Conservation (phyloP, 2,888 invertebrate genomes). For the Microctonus brassicae region DNA sequence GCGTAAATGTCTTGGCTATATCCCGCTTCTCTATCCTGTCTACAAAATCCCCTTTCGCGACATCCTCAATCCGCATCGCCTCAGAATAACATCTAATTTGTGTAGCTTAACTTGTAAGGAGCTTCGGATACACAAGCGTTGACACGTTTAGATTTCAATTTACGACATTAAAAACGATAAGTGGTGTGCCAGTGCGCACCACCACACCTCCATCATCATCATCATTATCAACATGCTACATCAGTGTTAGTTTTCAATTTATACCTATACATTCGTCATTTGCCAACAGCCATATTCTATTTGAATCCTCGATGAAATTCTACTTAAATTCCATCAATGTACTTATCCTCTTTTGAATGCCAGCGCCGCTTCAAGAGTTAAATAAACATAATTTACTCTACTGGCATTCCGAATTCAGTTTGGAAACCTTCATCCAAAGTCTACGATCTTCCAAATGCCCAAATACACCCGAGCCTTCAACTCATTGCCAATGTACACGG, state of each 20-base stretch:
- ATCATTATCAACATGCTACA: background rate
- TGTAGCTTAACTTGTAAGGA: constrained; percentile 63
- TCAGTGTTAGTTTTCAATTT: constrained; percentile 35
- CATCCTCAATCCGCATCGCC: constrained; percentile 48
- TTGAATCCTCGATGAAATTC: constrained; percentile 49
- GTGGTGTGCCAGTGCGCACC: constrained; percentile 1
- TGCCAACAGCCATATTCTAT: constrained; percentile 56
- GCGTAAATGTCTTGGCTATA: constrained; percentile 1
- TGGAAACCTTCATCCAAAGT: constrained; percentile 31
- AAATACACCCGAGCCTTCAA: constrained; percentile 32
- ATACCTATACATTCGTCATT: constrained; percentile 48
- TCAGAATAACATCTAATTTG: constrained; percentile 67
- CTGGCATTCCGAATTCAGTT: constrained; percentile 15
- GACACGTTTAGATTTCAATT: constrained; percentile 62
- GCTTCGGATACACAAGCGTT: constrained; percentile 56
- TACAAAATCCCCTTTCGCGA: background rate
- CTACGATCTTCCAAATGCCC: constrained; percentile 38
- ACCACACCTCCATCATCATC: constrained; percentile 2
- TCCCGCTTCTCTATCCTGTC: constrained; percentile 1
- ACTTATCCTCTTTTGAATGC: constrained; percentile 10
- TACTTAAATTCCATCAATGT: constrained; percentile 35
- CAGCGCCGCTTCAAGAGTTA: constrained; percentile 52
- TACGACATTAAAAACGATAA: constrained; percentile 45
- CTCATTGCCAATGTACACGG: constrained; percentile 50
- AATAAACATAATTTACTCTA: constrained; percentile 65